Base-by-base conservation (phyloP, 2,797 vertebrate genomes). In the Sternarchorhynchus goeldii region DNA sequence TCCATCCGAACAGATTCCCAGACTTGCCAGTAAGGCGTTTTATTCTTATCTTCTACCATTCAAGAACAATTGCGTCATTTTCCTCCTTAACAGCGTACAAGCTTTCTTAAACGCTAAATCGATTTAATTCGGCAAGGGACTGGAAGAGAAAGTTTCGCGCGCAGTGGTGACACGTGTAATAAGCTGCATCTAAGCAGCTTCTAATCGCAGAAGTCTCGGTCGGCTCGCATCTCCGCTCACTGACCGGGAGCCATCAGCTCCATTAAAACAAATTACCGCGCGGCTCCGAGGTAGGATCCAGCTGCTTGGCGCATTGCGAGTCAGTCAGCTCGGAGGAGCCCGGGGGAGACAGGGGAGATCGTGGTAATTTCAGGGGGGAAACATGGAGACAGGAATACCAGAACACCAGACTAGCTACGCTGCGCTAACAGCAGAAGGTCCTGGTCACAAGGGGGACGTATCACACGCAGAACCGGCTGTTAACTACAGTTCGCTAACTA, bases 191-290 rank as follows among this genome's bases (percentile, higher is more conserved):
- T 67, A 60, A 66, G 57, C 36, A 75, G 34, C 60, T 41, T 21
- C 65, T 71, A 83, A 82, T 79, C 62, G 80, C 69, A 20, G 76
- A 69, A 76, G 64, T 69, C 66, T 75, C 25, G 31, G 67, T 69
- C 41, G 65, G 53, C 71, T 62, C 65, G 4, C 8, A 20, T 73
- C 36, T 3, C 32, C 17, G 39, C 41, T 14, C 18, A 18, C 64
- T 78, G 79, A 72, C 79, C 56, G 41, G 4, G 53, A 83, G 79
- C 50, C 65, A 76, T 80, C 72, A 60, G 63, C 80, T 82, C 59
- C 73, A 67, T 76, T 77, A 76, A 25, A 81, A 79, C 68, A 81
- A 81, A 85, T 82, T 79, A 70, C 20, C 34, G 0, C 31, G 25
- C 39, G 17, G 65, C 59, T 50, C n/a, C 65, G 50, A 70, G 69